Evolutionary conservation across 2,113 vertebrate genomes (phyloP), one percentile per base, ranked within the genome.

Genomic region (Catharus bicknelli): DNA sequence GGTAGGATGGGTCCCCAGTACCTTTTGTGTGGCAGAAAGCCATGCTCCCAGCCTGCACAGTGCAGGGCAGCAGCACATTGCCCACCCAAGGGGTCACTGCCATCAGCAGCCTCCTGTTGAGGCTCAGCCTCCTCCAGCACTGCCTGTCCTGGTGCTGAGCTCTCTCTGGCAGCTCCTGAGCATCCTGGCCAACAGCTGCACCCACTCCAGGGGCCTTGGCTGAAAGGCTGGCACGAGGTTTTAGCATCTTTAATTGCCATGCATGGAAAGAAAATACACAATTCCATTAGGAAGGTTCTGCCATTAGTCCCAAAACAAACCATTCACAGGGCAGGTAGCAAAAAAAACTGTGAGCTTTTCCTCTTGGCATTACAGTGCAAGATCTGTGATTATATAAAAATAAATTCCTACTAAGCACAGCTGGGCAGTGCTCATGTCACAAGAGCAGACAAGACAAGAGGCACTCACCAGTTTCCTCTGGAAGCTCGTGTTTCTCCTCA

Each of bases 61-160:
- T 54, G 54, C 79, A 45, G 4, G 96, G 97, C 55, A 98, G 81
- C 18, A 98, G 66, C 30, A 98, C 73, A 1, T 98, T 97, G 2
- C 99, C 99, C 68, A 99, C 94, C 99, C 99, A 99, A 0, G 99
- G 98, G 1, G 95, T 95, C 55, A 99, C 91, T 0, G 98, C 98
- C 45, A 97, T 64, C 48, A 98, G 96, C 10, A 99, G 98, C 51
- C 90, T 90, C 34, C 95, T 96, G 42, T 95, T 83, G 7, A 98
- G 59, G 14, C 51, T 93, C 36, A 86, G 51, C 14, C 25, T 93
- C 34, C 53, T 96, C 76, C 64, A 69, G 6, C 66, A 32, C 3
- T 88, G 74, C 20, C 75, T 84, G 63, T 17, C 54, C 16, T 12
- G 88, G 34, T 13, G 66, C 5, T 0, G 43, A 5, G 25, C 13